Conservation (phyloP, 2,113 vertebrate genomes). For the Alexandromys fortis region DNA sequence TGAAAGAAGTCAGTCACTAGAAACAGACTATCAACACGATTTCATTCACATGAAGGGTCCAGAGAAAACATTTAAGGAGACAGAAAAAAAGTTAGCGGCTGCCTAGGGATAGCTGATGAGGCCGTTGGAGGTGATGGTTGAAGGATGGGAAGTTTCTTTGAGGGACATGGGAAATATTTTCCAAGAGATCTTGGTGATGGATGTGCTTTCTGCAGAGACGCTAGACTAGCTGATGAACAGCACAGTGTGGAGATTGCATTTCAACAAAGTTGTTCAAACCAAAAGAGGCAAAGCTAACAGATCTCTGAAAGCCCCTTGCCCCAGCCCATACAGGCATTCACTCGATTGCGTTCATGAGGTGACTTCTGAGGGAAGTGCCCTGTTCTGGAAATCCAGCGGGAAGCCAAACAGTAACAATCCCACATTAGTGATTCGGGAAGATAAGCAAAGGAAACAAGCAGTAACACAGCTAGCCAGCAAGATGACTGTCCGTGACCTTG, state of each 20-base stretch:
- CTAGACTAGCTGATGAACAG: background rate
- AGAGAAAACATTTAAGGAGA: background rate
- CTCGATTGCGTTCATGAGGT: background rate
- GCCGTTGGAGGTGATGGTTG: background rate
- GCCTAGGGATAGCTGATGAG: no score
- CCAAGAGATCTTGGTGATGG: background rate
- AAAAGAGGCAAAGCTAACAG: background rate
- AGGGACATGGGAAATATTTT: background rate
- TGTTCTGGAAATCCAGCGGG: background rate
- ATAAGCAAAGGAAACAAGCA: constrained; percentile 7
- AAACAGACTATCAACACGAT: background rate
- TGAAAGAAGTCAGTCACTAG: background rate
- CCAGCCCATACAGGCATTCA: background rate
- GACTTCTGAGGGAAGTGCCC: background rate
- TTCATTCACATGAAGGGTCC: background rate
- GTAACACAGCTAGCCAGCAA: background rate
- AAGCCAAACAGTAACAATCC: constrained; percentile 19
- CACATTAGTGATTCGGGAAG: background rate
- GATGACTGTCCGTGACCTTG: background rate
- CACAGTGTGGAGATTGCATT: background rate
- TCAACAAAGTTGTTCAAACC: background rate
- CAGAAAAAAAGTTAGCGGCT: background rate
- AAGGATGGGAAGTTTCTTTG: background rate
- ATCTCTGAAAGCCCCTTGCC: background rate
- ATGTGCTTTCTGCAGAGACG: background rate